Evolutionary conservation across 1,140 invertebrate species (phyloP).

Genomic region (Homarus americanus): DNA sequence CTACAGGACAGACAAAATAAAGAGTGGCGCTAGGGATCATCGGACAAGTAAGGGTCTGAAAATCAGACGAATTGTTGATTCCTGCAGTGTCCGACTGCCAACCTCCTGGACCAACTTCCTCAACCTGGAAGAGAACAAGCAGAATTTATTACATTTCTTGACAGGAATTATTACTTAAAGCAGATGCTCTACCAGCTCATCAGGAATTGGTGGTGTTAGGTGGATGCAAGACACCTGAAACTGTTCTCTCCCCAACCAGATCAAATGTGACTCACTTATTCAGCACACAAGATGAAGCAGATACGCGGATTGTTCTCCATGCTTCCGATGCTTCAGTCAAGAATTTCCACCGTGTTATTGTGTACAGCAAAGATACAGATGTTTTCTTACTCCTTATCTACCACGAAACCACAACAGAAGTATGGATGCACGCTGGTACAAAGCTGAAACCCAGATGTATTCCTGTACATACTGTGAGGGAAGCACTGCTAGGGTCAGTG

Average conservation of each 20-base stretch:
- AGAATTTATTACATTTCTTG: not conserved
- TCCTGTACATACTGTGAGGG: constrained; percentile 25
- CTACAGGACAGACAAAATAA: constrained; percentile 17
- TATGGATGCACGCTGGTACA: constrained; percentile 38
- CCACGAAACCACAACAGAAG: constrained; percentile 15
- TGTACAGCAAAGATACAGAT: constrained; percentile 32
- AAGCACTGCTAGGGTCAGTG: not conserved
- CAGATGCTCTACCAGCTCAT: constrained; percentile 14
- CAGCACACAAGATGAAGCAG: constrained; percentile 38
- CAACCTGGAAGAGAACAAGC: constrained; percentile 17
- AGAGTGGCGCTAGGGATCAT: constrained; percentile 2
- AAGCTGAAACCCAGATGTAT: constrained; percentile 22
- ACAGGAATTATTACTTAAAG: constrained; percentile 15
- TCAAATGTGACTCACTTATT: not conserved
- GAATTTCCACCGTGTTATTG: constrained; percentile 11
- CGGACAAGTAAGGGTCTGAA: not conserved
- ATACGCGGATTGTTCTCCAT: constrained; percentile 19
- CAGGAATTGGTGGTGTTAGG: constrained; percentile 18
- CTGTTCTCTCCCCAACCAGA: not conserved
- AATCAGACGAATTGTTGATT: constrained; percentile 33
- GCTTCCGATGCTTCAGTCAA: constrained; percentile 15
- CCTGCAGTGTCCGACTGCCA: constrained; percentile 10
- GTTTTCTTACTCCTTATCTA: constrained; percentile 23
- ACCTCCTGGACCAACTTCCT: constrained; percentile 6
- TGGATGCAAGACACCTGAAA: not conserved